A percentile compares a stretch with the other conserved stretches of the same genome.
Conservation (phyloP, 2,797 vertebrate species). For the Leptoclinus maculatus region DNA sequence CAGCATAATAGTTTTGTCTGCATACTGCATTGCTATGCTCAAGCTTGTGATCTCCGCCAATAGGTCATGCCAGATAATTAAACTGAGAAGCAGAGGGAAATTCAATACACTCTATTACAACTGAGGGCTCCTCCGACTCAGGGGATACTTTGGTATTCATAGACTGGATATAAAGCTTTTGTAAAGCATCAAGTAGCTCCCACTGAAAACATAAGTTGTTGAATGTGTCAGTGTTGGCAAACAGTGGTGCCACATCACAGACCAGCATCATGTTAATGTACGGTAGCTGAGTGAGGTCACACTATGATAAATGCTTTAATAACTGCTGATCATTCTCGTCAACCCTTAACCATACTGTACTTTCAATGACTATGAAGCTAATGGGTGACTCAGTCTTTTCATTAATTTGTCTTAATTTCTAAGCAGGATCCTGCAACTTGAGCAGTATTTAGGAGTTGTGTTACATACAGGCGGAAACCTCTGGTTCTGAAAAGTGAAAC, state of each 20-base stretch:
- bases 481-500: background rate
- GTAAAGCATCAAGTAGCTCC: constrained; percentile 33
- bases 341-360: background rate
- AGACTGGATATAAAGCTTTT: constrained; percentile 46
- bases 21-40: constrained; percentile 34
- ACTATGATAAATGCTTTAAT: background rate
- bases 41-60: constrained; percentile 49
- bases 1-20: constrained; percentile 72
- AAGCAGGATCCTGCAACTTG: background rate
- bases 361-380: background rate
- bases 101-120: constrained; percentile 68
- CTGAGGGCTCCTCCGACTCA: constrained; percentile 27
- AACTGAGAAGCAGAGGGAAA: constrained; percentile 69
- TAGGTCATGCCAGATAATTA: constrained; percentile 77
- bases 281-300: background rate
- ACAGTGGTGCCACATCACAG: background rate
- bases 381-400: background rate
- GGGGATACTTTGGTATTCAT: constrained; percentile 50
- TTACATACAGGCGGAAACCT: background rate
- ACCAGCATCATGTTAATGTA: background rate
- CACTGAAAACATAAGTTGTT: constrained; percentile 15
- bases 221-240: background rate
- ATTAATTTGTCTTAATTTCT: background rate
- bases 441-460: background rate
- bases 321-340: background rate